Evolutionary conservation across 2,888 invertebrate species (phyloP).

Genomic region (Lycaena phlaeas): DNA sequence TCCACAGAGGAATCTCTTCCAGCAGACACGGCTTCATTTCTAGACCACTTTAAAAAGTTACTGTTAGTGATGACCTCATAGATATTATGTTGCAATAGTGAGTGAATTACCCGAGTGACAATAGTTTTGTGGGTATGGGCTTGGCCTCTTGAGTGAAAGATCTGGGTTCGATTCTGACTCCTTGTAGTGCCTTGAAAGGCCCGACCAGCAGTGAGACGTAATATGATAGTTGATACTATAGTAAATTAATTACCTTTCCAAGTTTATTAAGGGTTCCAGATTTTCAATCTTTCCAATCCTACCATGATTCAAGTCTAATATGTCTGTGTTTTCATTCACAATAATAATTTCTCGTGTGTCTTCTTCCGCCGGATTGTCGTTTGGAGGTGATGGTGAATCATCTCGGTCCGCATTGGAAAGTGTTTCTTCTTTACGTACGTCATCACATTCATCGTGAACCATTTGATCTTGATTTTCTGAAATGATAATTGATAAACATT

Average conservation of each 20-base stretch:
- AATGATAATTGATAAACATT: background rate
- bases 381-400: conserved; percentile 36
- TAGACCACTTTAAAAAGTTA: no score
- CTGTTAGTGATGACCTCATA: no score
- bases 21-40: no score
- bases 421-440: conserved; percentile 21
- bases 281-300: conserved; percentile 88
- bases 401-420: conserved; percentile 22
- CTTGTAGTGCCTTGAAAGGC: no score
- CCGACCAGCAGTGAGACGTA: no score
- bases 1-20: no score
- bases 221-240: no score
- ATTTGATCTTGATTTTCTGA: conserved; percentile 35
- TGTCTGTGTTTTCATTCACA: conserved; percentile 77
- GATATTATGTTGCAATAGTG: no score
- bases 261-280: conserved; percentile 81
- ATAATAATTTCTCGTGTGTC: conserved; percentile 75
- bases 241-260: conserved; percentile 80
- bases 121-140: no score
- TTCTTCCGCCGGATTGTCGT: conserved; percentile 28
- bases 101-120: no score
- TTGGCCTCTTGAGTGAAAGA: no score
- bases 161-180: no score
- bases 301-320: conserved; percentile 92
- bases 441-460: conserved; percentile 26